Conservation (phyloP, 2,113 vertebrate species). For the Aptenodytes patagonicus region DNA sequence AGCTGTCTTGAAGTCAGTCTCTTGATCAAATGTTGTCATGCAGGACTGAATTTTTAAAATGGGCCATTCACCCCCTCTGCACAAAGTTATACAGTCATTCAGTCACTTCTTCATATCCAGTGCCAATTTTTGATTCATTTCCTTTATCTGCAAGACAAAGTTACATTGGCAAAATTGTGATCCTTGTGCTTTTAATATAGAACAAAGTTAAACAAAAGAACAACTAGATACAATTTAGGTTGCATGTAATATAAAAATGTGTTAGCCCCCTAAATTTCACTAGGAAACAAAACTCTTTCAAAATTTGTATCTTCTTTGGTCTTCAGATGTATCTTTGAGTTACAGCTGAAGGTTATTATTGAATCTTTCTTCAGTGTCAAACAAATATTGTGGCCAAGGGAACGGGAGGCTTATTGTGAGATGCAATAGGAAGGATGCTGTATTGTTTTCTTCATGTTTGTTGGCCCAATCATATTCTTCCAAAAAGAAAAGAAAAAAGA, state of each 20-base stretch:
- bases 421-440: neutral
- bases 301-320: neutral
- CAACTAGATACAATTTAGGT: neutral
- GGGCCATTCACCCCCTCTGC: neutral
- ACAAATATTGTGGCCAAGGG: neutral
- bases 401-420: neutral
- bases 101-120: neutral
- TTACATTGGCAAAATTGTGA: neutral
- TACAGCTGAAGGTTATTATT: neutral
- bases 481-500: neutral
- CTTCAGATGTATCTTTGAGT: neutral
- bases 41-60: neutral
- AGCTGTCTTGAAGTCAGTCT: neutral
- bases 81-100: neutral
- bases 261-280: neutral
- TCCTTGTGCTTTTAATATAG: neutral
- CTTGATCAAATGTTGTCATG: neutral
- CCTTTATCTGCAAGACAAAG: neutral
- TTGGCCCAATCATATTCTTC: neutral
- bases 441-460: neutral
- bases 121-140: neutral
- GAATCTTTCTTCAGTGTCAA: neutral
- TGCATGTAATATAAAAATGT: neutral
- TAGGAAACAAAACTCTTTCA: neutral
- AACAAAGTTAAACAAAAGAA: neutral